Evolutionary conservation across 1,140 invertebrate species (phyloP), one percentile per base, ranked within the genome.

Genomic region (Magallana ariakensis): DNA sequence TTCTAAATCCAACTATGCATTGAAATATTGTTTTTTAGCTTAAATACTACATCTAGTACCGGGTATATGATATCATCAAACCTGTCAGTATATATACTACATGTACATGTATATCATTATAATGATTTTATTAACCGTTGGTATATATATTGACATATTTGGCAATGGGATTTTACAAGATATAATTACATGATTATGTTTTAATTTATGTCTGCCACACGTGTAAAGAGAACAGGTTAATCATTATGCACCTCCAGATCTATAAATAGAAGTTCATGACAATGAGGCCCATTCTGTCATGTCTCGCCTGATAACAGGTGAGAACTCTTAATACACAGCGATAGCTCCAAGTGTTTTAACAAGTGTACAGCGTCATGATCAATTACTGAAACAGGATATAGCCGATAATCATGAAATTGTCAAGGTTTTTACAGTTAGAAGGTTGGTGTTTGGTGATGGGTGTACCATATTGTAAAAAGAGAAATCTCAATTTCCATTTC

Each of bases 371-470:
- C 66, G 22, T 75, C 22, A 33, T 75, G 66, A 75, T 75, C 66
- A 75, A 75, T 46, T 75, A 75, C 9, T 75, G 66, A 75, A 75
- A 75, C 19, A 26, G 66, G 66, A 75, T 75, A 75, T 75, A 75
- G 66, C 66, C 22, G 66, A 75, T 26, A 75, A 75, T 75, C 66
- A 75, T 75, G 66, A 75, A 75, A 75, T 75, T 75, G 22, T 75
- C 66, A 19, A 75, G 66, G 22, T 75, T 75, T 33, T 26, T 75
- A 26, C 66, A 75, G 66, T 75, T 75, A 75, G 66, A 75, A 75
- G 66, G 66, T 75, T 75, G 19, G 66, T 75, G 19, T 75, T 46
- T 33, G 66, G 66, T 75, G 66, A 13, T 75, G 66, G 33, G 33
- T 46, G 33, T 46, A 46, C 33, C 33, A 46, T 46, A 46, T 46